Evolutionary conservation across 2,888 invertebrate genomes (phyloP), one percentile per base, ranked within the genome.

Genomic region (Noctuana brunneofusca): DNA sequence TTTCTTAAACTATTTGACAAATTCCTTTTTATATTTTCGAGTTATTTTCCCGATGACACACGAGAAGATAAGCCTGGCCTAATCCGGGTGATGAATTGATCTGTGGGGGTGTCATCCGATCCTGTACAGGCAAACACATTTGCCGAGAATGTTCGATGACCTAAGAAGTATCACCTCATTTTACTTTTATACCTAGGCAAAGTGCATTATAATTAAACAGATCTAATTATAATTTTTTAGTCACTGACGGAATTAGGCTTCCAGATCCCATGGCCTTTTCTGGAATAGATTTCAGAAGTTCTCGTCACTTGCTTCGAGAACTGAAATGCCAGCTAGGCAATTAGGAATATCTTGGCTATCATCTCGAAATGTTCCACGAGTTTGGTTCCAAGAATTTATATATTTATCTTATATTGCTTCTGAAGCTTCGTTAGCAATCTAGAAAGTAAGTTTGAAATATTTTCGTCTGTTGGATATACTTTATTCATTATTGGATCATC

Each of bases 281-380:
- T 43, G 22, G 46, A 35, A 32, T 16, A 52, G 52, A 52, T 52
- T 58, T 41, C 18, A 58, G 24, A 58, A 43, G 52, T 54, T 60
- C 24, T 8, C 59, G 12, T 22, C 20, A 24, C 43, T 43, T 27
- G 41, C 24, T n/a, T 38, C 35, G 35, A 22, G 38, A 22, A 46
- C 46, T 54, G 35, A 69, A 70, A 70, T 70, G 69, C 66, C 67
- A 70, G 64, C 58, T 50, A 64, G 63, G 65, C 69, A 66, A 67
- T 68, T 70, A 60, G 57, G 46, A 53, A 30, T 53, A 65, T 62
- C 53, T 64, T 56, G 63, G 58, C 58, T 48, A 41, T 55, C 50
- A 57, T 57, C 48, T 22, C 14, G 14, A 48, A 27, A 55, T 20
- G 41, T 41, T 41, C 41, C 54, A 54, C 14, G 43, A 55, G 41